phyloP scores from a whole-genome alignment of 2,888 invertebrate genomes.

The Nemotelus pantherinus region DNA sequence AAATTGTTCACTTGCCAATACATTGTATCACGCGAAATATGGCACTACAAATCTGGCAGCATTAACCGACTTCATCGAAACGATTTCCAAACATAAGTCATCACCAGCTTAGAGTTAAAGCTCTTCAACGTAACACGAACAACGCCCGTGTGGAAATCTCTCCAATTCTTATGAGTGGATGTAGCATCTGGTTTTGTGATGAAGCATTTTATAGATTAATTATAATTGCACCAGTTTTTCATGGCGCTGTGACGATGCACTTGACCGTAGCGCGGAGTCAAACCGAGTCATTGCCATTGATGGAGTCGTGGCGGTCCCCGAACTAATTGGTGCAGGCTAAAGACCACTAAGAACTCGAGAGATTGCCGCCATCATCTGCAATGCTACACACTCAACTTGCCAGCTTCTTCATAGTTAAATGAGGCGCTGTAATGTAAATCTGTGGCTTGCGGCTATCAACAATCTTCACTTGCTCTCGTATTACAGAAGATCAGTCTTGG shows the following conservation, averaged over 20 bases:
- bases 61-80: no score
- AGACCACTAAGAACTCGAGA: no score
- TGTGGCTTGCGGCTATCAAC: conserved; percentile 14
- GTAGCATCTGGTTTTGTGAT: conserved; percentile 7
- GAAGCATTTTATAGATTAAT: conserved; percentile 27
- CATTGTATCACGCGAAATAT: no score
- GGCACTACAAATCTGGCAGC: no score
- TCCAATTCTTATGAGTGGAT: no score
- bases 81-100: no score
- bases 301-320: background rate
- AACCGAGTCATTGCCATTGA: conserved; percentile 6
- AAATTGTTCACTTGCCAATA: no score
- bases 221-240: conserved; percentile 39
- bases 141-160: no score
- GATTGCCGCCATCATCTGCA: no score
- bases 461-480: background rate
- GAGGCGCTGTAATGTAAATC: conserved; percentile 11
- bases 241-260: conserved; percentile 4
- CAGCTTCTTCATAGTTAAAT: background rate
- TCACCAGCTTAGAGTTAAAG: no score
- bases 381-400: no score
- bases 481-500: background rate
- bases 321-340: conserved; percentile 6
- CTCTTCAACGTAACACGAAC: no score
- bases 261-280: background rate